Evolutionary conservation across 2,888 invertebrate genomes (phyloP).

Genomic region (Macaria notata): DNA sequence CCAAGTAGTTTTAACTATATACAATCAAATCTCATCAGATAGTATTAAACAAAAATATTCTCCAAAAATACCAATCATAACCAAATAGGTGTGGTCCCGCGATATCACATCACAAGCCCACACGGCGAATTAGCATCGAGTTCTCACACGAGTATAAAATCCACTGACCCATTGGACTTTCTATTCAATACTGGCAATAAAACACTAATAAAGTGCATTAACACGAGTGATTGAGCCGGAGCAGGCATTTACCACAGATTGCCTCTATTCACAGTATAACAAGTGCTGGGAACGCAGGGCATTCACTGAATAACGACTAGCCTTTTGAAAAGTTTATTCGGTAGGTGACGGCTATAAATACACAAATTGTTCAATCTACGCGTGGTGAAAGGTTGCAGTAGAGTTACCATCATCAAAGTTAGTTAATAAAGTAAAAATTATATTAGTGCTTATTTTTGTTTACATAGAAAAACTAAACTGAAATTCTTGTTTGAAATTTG

Average conservation of each 20-base stretch:
- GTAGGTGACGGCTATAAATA: slow-evolving; percentile 22
- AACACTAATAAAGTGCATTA: slow-evolving; percentile 19
- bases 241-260: slow-evolving; percentile 18
- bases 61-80: no score
- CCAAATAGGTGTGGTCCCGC: no score
- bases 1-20: no score
- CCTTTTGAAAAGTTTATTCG: slow-evolving; percentile 12
- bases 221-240: slow-evolving; percentile 16
- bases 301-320: slow-evolving; percentile 16
- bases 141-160: slow-evolving; percentile 11
- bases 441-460: no score
- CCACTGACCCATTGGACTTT: slow-evolving; percentile 5
- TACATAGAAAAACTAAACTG: no score
- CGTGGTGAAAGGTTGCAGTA: slow-evolving; percentile 11
- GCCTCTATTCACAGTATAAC: slow-evolving; percentile 18
- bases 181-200: slow-evolving; percentile 14
- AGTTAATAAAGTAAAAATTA: no score
- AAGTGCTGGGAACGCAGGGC: slow-evolving; percentile 8
- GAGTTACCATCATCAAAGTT: not conserved
- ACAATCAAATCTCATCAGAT: no score
- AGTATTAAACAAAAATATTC: no score
- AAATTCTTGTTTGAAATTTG: no score
- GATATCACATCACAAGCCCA: not conserved
- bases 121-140: slow-evolving; percentile 1
- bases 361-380: slow-evolving; percentile 16